These are phyloP conservation scores for Ginglymostoma cirratum DNA, from an alignment of 2,113 vertebrate genomes.

Conservation along the genomic window DNA sequence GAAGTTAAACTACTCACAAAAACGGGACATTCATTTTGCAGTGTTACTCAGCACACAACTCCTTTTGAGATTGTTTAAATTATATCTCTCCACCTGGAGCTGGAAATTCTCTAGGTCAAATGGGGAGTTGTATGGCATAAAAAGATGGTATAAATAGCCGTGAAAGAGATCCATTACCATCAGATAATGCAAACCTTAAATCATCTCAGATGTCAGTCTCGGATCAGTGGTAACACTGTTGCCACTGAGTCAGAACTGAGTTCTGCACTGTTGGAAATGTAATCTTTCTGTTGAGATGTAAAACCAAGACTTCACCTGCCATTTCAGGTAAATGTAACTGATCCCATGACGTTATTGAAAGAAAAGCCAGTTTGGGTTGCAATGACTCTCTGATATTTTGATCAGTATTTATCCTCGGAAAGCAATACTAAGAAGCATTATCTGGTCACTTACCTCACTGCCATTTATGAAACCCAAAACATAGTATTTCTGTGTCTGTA, in stretches of 20 bases:
- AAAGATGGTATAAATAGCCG: neutral
- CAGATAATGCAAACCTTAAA: neutral
- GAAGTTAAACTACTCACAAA: neutral
- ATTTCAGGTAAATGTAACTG: neutral
- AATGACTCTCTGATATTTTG: neutral
- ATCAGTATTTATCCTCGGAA: neutral
- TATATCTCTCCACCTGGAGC: neutral
- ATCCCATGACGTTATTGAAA: neutral
- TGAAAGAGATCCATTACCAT: neutral
- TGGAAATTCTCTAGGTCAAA: neutral
- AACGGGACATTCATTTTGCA: neutral
- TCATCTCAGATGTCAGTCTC: neutral
- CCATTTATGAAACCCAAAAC: neutral
- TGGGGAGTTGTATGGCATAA: neutral
- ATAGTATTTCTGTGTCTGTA: neutral
- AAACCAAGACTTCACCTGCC: neutral
- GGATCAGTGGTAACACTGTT: neutral
- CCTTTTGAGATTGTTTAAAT: neutral
- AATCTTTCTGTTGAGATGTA: neutral
- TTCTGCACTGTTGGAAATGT: neutral
- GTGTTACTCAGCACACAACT: neutral
- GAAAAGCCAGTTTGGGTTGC: neutral
- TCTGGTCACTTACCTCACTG: conserved; percentile 13
- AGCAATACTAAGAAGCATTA: neutral
- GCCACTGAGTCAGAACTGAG: neutral